These are phyloP conservation scores for Orchesella flavescens DNA, from an alignment of 2,888 invertebrate species.

Conservation along the genomic window DNA sequence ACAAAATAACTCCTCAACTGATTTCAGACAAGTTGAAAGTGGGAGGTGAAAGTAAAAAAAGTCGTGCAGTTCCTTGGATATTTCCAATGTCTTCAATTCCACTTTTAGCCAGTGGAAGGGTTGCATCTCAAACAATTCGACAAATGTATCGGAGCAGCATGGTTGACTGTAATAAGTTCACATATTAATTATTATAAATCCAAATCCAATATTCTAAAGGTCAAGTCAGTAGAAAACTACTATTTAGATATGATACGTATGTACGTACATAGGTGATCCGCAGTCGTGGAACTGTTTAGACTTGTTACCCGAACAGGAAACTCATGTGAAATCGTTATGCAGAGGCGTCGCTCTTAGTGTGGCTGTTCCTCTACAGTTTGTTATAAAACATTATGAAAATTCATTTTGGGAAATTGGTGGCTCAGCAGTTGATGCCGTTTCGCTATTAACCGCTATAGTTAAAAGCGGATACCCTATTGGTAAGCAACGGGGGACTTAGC, in stretches of 20 bases:
- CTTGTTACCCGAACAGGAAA: not conserved
- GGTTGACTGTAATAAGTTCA: not conserved
- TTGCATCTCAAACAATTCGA: not conserved
- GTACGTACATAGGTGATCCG: constrained; percentile 15
- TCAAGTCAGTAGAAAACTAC: no score
- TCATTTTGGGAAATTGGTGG: constrained; percentile 14
- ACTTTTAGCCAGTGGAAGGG: constrained; percentile 4
- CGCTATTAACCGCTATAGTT: not conserved
- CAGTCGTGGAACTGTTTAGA: constrained; percentile 4
- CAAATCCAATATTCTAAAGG: not conserved
- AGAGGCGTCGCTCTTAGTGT: constrained; percentile 12
- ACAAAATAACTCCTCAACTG: not conserved
- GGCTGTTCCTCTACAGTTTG: not conserved
- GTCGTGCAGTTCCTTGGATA: not conserved
- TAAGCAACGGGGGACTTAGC: no score
- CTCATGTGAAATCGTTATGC: constrained; percentile 10
- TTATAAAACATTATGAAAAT: constrained; percentile 3
- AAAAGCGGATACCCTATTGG: constrained; percentile 21
- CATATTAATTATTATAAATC: not conserved
- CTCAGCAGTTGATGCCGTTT: not conserved
- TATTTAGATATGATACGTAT: no score
- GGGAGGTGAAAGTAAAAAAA: not conserved
- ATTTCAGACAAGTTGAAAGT: not conserved
- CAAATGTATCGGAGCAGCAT: constrained; percentile 2
- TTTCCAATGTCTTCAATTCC: constrained; percentile 13